Base-by-base conservation (phyloP, 1,140 invertebrate genomes). In the Drosophila pectinifera region DNA sequence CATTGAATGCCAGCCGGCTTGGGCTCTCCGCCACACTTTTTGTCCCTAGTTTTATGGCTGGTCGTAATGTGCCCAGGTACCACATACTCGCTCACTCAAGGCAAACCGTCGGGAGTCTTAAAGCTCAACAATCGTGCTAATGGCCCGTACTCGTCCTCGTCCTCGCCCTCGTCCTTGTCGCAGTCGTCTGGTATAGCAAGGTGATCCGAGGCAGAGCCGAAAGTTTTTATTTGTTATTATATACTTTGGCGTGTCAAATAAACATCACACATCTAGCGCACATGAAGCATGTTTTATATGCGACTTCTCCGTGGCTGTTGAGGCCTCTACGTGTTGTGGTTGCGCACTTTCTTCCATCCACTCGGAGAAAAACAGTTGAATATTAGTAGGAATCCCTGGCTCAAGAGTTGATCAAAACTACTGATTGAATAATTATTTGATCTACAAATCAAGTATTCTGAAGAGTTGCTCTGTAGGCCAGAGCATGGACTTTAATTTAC, bases 211-310 rank as follows among this genome's bases (percentile, higher is more conserved):
- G 49, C 73, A 86, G 38, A 85, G 80, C 73, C 78, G 82, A 70
- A 88, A 88, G 80, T 88, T 88, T 88, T 89, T 88, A 88, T 89
- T 89, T 88, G 84, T 88, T 89, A 89, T 88, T 88, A 84, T 88
- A 89, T 88, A 89, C 84, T 89, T 86, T 88, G 85, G 85, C 84
- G 84, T 88, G 84, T 88, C 84, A 88, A 88, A 88, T 88, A 89
- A 88, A 89, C 84, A 88, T 88, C 84, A 88, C 84, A 89, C 83
- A 88, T 88, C 75, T 76, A 88, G 72, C 59, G 79, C 83, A 83
- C 84, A 88, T 89, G 83, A 89, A 88, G 82, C 83, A 88, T 88
- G 83, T 80, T 88, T 88, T 83, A 88, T 89, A 89, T 78, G 73
- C 73, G 73, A 65, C 38, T 53, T 57, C 56, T 49, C 68, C 78